A percentile compares a stretch with the other conserved stretches of the same genome.
Conservation (phyloP, 2,888 invertebrate species). For the Oscheius sp. region DNA sequence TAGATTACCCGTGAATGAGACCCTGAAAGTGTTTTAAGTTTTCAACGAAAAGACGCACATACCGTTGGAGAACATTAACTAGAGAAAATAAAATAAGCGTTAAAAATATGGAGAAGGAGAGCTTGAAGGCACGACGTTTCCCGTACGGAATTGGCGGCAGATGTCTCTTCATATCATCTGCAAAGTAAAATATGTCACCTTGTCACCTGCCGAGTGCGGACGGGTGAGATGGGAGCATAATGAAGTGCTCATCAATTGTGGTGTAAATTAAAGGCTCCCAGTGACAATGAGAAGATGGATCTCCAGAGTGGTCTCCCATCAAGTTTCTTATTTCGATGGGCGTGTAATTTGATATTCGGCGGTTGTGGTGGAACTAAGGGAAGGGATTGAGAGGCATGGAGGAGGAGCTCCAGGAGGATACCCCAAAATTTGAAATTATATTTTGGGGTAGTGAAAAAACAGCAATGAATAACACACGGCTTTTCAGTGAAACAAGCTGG, state of each 20-base stretch:
- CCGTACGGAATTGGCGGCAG: constrained; percentile 11
- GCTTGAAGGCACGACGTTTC: constrained; percentile 12
- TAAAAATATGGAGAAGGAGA: constrained; percentile 4
- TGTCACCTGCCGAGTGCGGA: background rate
- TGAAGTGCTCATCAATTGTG: no score
- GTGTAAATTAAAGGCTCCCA: constrained; percentile 15
- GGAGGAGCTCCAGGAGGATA: no score
- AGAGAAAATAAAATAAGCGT: background rate
- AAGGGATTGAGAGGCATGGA: no score
- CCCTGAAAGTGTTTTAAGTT: no score
- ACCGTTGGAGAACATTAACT: constrained; percentile 17
- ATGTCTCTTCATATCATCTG: constrained; percentile 28
- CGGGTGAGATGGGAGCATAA: no score
- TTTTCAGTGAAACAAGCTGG: no score
- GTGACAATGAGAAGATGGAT: constrained; percentile 16
- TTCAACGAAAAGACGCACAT: background rate
- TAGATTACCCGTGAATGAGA: background rate
- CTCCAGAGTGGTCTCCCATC: background rate
- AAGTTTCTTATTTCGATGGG: background rate
- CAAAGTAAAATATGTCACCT: background rate
- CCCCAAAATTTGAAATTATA: no score
- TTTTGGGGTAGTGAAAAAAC: no score
- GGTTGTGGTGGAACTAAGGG: background rate
- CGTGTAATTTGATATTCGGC: background rate
- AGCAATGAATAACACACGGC: no score